Base-by-base conservation (phyloP, 2,113 vertebrate species). In the Nanorana parkeri region DNA sequence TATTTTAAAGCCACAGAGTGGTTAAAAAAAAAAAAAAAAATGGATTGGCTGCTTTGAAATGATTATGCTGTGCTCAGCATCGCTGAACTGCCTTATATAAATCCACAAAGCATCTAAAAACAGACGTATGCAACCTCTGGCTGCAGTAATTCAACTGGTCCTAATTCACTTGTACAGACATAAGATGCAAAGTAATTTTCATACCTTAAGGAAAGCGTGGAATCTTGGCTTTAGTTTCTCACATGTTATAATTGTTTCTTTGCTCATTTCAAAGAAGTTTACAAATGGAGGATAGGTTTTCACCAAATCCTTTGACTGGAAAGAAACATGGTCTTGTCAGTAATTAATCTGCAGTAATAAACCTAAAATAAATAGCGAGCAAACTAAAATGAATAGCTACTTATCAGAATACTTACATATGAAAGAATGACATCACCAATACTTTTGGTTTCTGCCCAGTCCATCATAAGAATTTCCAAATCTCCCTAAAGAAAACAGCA, bases 201-300 rank as follows among this genome's bases (percentile, higher is more conserved):
- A 86, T 89, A 97, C 97, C 97, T 99, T 99, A 0, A 99, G 88
- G 86, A 99, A 99, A 52, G 98, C 98, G 80, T 99, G 98, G 92
- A 99, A 99, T 67, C 98, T 94, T 23, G 98, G 97, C 84, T 99
- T 99, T 89, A 94, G 97, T 89, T 94, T 98, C 89, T 99, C 97
- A 93, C 97, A 99, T 68, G 91, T 94, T 81, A 96, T 95, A 88
- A 99, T 96, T 0, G 95, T 97, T 88, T 99, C 97, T 85, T 99
- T 99, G 90, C 97, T 99, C 97, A 99, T 98, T 94, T 99, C 97
- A 85, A 99, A 99, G 84, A 99, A 99, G 93, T 99, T 99, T 89
- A 99, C 96, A 88, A 99, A 99, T 0, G 97, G 96, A 29, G 97
- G 98, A 61, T 99, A 99, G 16, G 94, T 95, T 92, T 95, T 99